Conservation (phyloP, 2,888 invertebrate genomes). For the Endotricha flammealis region DNA sequence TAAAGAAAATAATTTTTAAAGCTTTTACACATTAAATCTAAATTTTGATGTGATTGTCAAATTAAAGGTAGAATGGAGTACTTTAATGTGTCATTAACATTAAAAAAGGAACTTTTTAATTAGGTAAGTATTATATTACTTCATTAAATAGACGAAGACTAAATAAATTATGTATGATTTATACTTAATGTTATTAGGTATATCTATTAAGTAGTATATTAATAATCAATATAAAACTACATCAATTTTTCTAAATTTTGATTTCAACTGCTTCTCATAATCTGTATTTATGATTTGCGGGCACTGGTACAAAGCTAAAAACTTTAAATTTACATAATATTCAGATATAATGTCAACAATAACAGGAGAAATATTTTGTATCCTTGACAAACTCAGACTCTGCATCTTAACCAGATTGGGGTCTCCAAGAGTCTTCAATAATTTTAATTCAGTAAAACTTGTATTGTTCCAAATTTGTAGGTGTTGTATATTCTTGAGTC, state of each 20-base stretch:
- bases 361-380: slow-evolving; percentile 54
- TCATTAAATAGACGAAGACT: too few relatives aligned
- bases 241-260: slow-evolving; percentile 64
- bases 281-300: slow-evolving; percentile 56
- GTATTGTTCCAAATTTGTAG: slow-evolving; percentile 68
- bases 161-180: too few relatives aligned
- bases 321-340: slow-evolving; percentile 58
- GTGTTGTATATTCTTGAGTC: slow-evolving; percentile 43
- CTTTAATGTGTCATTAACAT: too few relatives aligned
- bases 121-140: too few relatives aligned
- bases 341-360: slow-evolving; percentile 62
- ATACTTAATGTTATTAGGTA: too few relatives aligned
- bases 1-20: too few relatives aligned
- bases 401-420: slow-evolving; percentile 42
- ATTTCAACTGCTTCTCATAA: slow-evolving; percentile 61
- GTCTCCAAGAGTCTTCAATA: slow-evolving; percentile 48
- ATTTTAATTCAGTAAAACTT: slow-evolving; percentile 49
- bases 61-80: too few relatives aligned
- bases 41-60: too few relatives aligned
- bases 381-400: slow-evolving; percentile 61
- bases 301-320: slow-evolving; percentile 66
- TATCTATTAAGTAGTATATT: too few relatives aligned
- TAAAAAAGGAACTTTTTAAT: too few relatives aligned
- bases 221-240: slow-evolving; percentile 52
- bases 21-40: too few relatives aligned